phyloP scores from a whole-genome alignment of 2,888 invertebrate genomes.

The Erebia epiphron region DNA sequence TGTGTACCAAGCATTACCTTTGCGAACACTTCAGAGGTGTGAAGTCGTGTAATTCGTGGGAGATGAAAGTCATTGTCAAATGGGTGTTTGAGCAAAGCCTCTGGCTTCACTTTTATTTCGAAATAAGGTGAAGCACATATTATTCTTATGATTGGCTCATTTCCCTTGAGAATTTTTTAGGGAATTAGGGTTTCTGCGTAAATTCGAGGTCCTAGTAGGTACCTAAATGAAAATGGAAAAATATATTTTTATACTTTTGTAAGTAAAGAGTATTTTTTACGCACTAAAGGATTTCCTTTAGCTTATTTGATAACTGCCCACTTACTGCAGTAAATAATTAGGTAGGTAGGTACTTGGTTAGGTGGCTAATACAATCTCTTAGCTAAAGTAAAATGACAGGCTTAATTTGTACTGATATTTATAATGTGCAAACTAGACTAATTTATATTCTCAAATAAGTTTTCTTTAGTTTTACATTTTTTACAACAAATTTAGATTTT shows the following conservation, averaged over 20 bases:
- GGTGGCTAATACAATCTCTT: no score
- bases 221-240: background rate
- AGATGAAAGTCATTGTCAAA: conserved; percentile 45
- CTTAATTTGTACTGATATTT: no score
- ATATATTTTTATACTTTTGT: no score
- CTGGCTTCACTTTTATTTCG: conserved; percentile 34
- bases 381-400: no score
- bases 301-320: no score
- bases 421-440: no score
- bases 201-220: background rate
- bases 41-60: conserved; percentile 38
- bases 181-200: background rate
- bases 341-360: no score
- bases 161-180: conserved; percentile 24
- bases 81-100: conserved; percentile 27
- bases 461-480: no score
- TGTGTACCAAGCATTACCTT: conserved; percentile 3
- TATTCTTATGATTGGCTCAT: conserved; percentile 25
- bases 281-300: no score
- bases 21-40: conserved; percentile 34
- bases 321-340: no score
- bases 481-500: background rate
- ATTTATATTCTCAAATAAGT: no score
- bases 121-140: conserved; percentile 37
- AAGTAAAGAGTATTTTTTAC: no score